Conservation (phyloP, 2,888 invertebrate species). For the Isoperla grammatica region DNA sequence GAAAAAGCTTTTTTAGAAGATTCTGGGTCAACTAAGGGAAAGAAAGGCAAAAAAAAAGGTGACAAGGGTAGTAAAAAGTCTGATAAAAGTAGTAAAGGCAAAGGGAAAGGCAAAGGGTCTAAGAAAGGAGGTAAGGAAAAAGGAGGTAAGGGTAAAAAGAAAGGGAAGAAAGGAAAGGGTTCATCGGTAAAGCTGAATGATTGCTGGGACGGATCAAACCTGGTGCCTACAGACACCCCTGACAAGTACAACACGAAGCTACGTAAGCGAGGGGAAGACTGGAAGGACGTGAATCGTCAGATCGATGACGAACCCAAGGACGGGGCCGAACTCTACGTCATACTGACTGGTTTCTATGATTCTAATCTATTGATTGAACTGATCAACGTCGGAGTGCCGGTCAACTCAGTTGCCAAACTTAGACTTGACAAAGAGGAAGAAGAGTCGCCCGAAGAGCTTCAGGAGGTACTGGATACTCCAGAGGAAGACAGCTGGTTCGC, state of each 20-base stretch:
- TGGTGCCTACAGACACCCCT: not conserved
- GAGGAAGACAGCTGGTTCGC: no score
- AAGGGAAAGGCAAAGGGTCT: not conserved
- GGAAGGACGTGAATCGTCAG: not conserved
- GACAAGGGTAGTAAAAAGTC: not conserved
- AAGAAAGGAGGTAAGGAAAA: not conserved
- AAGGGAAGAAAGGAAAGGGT: not conserved
- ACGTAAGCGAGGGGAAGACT: slow-evolving; percentile 17
- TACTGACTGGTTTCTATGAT: slow-evolving; percentile 3
- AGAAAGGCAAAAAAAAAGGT: not conserved
- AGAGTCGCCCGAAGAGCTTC: not conserved
- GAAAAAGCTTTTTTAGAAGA: not conserved
- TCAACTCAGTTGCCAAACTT: not conserved
- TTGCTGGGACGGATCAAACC: no score
- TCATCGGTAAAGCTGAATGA: not conserved
- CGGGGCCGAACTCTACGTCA: slow-evolving; percentile 14
- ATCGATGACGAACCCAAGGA: slow-evolving; percentile 10
- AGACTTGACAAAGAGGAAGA: not conserved
- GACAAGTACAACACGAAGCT: slow-evolving; percentile 7
- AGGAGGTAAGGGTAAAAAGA: not conserved
- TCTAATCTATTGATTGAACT: not conserved
- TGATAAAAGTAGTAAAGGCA: not conserved
- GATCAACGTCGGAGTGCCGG: slow-evolving; percentile 5
- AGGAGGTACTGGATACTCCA: no score
- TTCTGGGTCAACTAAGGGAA: not conserved